Percentiles rank a stretch among this genome's conserved stretches.
Evolutionary conservation across 1,140 invertebrate species (phyloP).

Genomic region (Schlechtendalia chinensis): DNA sequence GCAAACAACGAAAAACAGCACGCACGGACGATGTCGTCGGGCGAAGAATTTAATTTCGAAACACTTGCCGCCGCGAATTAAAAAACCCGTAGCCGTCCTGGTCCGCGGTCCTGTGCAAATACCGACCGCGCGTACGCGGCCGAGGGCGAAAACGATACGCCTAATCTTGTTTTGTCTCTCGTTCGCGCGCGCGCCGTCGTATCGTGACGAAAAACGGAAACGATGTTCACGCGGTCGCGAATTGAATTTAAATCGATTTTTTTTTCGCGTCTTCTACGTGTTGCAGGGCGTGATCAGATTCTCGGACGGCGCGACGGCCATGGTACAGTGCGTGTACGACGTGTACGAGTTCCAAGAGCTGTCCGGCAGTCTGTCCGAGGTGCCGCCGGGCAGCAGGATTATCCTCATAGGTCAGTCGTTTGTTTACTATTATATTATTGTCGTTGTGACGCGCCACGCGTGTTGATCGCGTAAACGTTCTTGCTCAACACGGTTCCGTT

Average conservation of each 20-base stretch:
- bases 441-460: no score
- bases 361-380: not conserved
- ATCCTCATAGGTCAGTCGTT: constrained; percentile 52
- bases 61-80: constrained; percentile 16
- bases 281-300: constrained; percentile 52
- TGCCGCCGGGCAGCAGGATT: constrained; percentile 49
- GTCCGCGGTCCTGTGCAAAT: constrained; percentile 32
- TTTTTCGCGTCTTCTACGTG: not conserved
- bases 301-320: constrained; percentile 23
- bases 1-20: constrained; percentile 12
- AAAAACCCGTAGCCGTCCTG: not conserved
- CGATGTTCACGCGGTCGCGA: not conserved
- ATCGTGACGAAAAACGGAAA: no score
- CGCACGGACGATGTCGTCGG: no score
- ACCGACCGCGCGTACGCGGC: not conserved
- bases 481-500: no score
- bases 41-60: constrained; percentile 29
- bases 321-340: constrained; percentile 53
- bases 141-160: not conserved
- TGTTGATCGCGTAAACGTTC: no score
- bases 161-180: constrained; percentile 16
- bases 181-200: not conserved
- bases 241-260: constrained; percentile 36
- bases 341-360: constrained; percentile 52
- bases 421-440: not conserved